These are phyloP conservation scores for Tuta absoluta DNA, from an alignment of 2,888 invertebrate species.

Conservation along the genomic window DNA sequence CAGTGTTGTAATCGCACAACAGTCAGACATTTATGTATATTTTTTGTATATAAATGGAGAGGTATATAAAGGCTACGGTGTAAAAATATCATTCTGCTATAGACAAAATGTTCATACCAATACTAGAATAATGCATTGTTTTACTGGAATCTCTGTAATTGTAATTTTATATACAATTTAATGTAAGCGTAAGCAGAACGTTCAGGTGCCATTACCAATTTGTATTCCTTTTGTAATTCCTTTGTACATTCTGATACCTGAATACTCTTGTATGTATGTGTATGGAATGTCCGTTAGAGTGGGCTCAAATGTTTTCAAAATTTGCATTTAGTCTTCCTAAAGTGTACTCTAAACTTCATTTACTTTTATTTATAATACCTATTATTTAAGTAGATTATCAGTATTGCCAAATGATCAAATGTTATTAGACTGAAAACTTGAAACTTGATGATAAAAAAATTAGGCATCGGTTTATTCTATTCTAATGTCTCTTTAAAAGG, in stretches of 20 bases:
- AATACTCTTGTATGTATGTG: slow-evolving; percentile 27
- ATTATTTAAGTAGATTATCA: slow-evolving; percentile 65
- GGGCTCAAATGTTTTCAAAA: slow-evolving; percentile 64
- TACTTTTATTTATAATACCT: slow-evolving; percentile 53
- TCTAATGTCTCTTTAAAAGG: slow-evolving; percentile 45
- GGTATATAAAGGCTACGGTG: slow-evolving; percentile 66
- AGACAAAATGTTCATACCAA: slow-evolving; percentile 56
- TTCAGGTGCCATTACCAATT: slow-evolving; percentile 78
- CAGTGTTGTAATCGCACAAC: slow-evolving; percentile 41
- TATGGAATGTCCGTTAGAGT: slow-evolving; percentile 32
- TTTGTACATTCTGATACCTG: slow-evolving; percentile 35
- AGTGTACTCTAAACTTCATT: slow-evolving; percentile 54
- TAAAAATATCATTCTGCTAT: slow-evolving; percentile 67
- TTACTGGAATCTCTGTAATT: slow-evolving; percentile 76
- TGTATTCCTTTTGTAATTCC: slow-evolving; percentile 60
- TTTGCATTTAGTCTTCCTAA: slow-evolving; percentile 74
- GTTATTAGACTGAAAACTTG: slow-evolving; percentile 75
- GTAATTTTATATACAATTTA: slow-evolving; percentile 70
- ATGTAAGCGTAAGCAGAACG: slow-evolving; percentile 70
- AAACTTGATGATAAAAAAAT: slow-evolving; percentile 53
- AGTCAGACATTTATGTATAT: slow-evolving; percentile 74
- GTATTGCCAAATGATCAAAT: slow-evolving; percentile 80
- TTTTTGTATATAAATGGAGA: slow-evolving; percentile 78
- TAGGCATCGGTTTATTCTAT: slow-evolving; percentile 39
- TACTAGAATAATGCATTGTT: slow-evolving; percentile 61